phyloP scores from a whole-genome alignment of 2,888 invertebrate species.

The Pardosa pseudoannulata region DNA sequence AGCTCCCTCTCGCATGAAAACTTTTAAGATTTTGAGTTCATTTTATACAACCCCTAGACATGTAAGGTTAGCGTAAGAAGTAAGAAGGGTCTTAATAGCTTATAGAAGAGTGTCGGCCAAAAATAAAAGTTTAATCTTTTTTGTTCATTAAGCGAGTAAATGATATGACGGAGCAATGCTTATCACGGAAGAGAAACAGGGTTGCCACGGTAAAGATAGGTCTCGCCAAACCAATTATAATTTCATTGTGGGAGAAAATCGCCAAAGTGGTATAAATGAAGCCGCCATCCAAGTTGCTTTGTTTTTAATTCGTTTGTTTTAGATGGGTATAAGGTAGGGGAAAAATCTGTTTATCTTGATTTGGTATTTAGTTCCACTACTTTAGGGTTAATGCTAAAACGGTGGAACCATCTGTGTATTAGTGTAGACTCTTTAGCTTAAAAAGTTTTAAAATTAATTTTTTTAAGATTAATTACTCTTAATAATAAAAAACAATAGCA shows the following conservation, averaged over 20 bases:
- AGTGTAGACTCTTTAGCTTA: too few species aligned
- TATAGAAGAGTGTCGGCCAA: slow-evolving; percentile 59
- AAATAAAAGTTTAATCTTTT: slow-evolving; percentile 72
- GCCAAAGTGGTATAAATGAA: slow-evolving; percentile 19
- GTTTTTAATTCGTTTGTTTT: not conserved
- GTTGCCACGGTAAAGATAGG: slow-evolving; percentile 19
- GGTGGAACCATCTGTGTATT: too few species aligned
- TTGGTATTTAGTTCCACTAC: not conserved
- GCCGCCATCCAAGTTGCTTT: not conserved
- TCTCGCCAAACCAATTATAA: slow-evolving; percentile 44
- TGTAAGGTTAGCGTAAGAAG: slow-evolving; percentile 36
- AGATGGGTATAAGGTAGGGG: too few species aligned
- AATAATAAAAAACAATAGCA: too few species aligned
- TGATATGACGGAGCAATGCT: slow-evolving; percentile 64
- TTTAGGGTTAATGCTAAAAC: too few species aligned
- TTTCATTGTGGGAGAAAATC: slow-evolving; percentile 41
- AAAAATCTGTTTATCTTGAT: not conserved
- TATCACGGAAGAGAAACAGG: slow-evolving; percentile 54
- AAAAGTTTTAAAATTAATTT: too few species aligned
- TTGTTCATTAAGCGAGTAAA: slow-evolving; percentile 70
- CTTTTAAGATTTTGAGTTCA: not conserved
- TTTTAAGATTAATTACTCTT: too few species aligned
- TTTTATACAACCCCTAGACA: slow-evolving; percentile 21
- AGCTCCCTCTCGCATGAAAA: not conserved
- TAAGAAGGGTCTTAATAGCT: slow-evolving; percentile 62